Conservation (phyloP, 2,888 invertebrate genomes). For the Drosophila atroscutellata region DNA sequence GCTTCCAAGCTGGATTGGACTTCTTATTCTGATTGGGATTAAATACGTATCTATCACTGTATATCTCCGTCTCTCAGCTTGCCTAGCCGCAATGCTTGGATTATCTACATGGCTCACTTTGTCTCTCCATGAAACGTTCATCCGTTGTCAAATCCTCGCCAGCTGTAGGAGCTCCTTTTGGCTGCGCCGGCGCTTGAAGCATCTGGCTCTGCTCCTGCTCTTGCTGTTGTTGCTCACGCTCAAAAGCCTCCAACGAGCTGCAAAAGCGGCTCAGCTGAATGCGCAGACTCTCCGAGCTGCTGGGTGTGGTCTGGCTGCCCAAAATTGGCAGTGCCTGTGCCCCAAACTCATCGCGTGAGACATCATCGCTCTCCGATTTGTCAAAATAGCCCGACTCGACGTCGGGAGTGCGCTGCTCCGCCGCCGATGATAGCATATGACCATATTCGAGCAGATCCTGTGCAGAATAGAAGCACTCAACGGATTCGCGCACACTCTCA, state of each 20-base stretch:
- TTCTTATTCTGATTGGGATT: background rate
- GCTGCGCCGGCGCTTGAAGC: background rate
- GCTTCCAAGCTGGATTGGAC: background rate
- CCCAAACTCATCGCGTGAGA: slow-evolving; percentile 77
- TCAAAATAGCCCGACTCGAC: slow-evolving; percentile 81
- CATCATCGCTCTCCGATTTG: slow-evolving; percentile 80
- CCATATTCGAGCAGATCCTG: slow-evolving; percentile 80
- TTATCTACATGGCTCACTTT: slow-evolving; percentile 51
- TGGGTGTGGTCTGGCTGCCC: slow-evolving; percentile 17
- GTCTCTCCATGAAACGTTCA: slow-evolving; percentile 33
- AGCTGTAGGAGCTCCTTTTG: background rate
- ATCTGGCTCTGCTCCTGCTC: background rate
- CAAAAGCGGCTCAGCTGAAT: slow-evolving; percentile 76
- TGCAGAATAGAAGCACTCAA: slow-evolving; percentile 79
- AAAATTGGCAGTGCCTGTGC: slow-evolving; percentile 28
- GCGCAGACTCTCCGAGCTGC: slow-evolving; percentile 73
- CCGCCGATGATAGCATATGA: slow-evolving; percentile 60
- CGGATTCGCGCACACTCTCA: slow-evolving; percentile 73
- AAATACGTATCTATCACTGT: background rate
- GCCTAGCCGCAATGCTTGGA: background rate
- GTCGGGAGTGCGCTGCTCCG: slow-evolving; percentile 75
- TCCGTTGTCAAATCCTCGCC: background rate
- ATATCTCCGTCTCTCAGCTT: background rate
- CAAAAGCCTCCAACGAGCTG: slow-evolving; percentile 68
- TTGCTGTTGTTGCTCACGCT: slow-evolving; percentile 39